Evolutionary conservation across 2,113 vertebrate species (phyloP), one percentile per base, ranked within the genome.

Genomic region (Nothocercus nigrocapillus): DNA sequence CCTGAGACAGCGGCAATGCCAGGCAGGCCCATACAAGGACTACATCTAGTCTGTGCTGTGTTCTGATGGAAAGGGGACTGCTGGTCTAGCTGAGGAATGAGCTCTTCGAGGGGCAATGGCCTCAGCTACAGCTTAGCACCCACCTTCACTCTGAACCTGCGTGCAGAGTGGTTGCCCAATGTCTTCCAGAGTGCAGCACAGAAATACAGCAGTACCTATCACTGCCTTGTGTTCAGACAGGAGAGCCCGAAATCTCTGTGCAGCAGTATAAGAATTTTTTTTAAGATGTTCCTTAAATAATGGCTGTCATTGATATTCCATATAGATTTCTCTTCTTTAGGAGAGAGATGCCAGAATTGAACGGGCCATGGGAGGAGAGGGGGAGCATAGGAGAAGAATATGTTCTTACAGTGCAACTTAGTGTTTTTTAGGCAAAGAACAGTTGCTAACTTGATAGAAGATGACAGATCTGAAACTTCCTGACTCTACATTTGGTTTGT

Each of bases 151-250:
- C 49, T 14, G 21, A 67, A 75, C 36, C 15, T 40, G 9, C 1
- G 0, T 44, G 7, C 0, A 1, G 5, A 7, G 10, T 38, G 40
- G n/a, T 64, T 22, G 25, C 22, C 68, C 67, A 22, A 5, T 38
- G 20, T 87, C 9, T 64, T 51, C 64, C 78, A 51, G 21, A 61
- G 63, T 86, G 34, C 6, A 30, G 27, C 17, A 18, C 22, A 21
- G 51, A 59, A 93, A 54, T 40, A 28, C 28, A 80, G 32, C 11
- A 16, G 47, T 21, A 67, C 8, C 42, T 86, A 11, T 36, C 8
- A 4, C 24, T 68, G 28, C 30, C 27, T 87, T 19, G 62, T 79
- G 32, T 58, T 81, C 62, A 76, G 62, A 68, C 28, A 56, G 16
- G n/a, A 91, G 11, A 85, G 11, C 19, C n/a, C 51, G 45, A 58